Evolutionary conservation across 2,797 vertebrate genomes (phyloP), one percentile per base, ranked within the genome.

Genomic region (Smutsia temminckii): DNA sequence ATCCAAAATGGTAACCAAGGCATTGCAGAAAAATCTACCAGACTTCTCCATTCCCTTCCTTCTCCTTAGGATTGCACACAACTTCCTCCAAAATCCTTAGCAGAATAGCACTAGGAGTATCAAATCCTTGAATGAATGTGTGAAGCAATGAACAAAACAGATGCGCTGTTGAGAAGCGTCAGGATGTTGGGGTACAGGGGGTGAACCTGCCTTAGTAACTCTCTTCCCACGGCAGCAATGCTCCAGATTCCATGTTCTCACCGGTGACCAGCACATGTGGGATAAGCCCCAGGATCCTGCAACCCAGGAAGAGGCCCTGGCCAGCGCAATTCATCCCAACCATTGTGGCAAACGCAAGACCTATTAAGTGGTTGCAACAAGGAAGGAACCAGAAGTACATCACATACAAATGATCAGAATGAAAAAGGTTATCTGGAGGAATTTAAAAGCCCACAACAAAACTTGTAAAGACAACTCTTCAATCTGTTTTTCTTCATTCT

Each of bases 131-230:
- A 20, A 42, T 11, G 55, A 29, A 40, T 17, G 6, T 74, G 29
- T 49, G 34, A 59, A 90, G 61, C 32, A 40, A 61, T 3, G 57
- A 90, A 83, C 37, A 34, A 72, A 68, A 51, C 23, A 27, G 75
- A 49, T 4, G 74, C 17, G 68, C 40, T 66, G 49, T 1, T 25
- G 27, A 34, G 16, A 34, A 25, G 27, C 63, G 18, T 80, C 46
- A 14, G 71, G 63, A 64, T 21, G 10, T 0, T 16, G 21, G 7
- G 21, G 21, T 1, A 7, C n/a, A 71, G 21, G 37, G 17, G 37
- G 20, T 0, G 63, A 46, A 42, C 20, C 61, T n/a, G 0, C 10
- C 3, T 0, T 29, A 40, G 13, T 17, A 21, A 53, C n/a, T 1
- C 0, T 59, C 29, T 51, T 29, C 85, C 34, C 25, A n/a, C 68